Conservation (phyloP, 1,140 invertebrate genomes). For the Trichomalopsis sarcophagae region DNA sequence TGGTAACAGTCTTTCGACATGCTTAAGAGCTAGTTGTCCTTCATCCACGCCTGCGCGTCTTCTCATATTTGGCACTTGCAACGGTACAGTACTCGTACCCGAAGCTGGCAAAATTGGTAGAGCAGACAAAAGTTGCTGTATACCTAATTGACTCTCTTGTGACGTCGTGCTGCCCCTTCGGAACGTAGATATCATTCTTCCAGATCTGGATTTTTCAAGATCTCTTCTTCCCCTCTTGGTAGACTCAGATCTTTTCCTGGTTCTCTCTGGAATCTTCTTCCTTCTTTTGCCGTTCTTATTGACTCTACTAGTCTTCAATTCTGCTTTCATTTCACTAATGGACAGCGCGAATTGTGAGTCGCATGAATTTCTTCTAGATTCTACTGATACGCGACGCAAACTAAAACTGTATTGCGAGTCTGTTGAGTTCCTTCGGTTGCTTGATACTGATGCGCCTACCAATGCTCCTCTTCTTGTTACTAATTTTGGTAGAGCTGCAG, state of each 20-base stretch:
- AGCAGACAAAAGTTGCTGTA: constrained; percentile 75
- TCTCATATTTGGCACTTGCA: constrained; percentile 76
- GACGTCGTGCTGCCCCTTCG: constrained; percentile 86
- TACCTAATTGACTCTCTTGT: constrained; percentile 83
- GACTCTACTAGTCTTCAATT: constrained; percentile 74
- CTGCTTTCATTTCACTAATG: constrained; percentile 85
- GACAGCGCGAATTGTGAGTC: constrained; percentile 90
- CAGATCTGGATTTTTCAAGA: constrained; percentile 68
- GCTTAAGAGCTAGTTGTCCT: constrained; percentile 65
- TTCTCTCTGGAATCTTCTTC: constrained; percentile 47
- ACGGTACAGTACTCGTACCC: constrained; percentile 72
- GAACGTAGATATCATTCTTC: constrained; percentile 71
- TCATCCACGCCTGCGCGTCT: constrained; percentile 74
- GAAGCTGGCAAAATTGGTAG: constrained; percentile 71
- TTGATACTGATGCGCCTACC: constrained; percentile 78
- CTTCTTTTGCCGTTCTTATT: constrained; percentile 60
- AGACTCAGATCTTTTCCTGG: constrained; percentile 55
- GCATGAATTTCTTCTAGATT: constrained; percentile 87
- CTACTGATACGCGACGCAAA: constrained; percentile 85
- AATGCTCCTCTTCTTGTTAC: constrained; percentile 88
- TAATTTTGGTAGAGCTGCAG: constrained; percentile 89
- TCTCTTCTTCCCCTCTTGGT: constrained; percentile 60
- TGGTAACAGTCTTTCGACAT: constrained; percentile 75
- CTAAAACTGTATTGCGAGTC: constrained; percentile 90
- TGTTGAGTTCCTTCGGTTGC: constrained; percentile 78